Evolutionary conservation across 2,888 invertebrate genomes (phyloP).

Genomic region (Holacanthella duospinosa): DNA sequence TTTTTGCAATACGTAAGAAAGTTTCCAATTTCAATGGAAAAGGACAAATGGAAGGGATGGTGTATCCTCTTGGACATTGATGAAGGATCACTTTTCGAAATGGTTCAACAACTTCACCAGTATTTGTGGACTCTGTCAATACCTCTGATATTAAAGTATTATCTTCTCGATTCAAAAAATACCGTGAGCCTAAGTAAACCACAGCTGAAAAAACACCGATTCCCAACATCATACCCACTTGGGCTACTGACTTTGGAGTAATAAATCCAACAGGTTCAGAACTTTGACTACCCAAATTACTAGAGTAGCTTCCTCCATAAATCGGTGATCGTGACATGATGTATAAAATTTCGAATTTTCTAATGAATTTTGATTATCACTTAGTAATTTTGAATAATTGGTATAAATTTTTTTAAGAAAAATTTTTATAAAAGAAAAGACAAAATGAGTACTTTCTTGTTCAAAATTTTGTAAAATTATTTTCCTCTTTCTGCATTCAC

Average conservation of each 20-base stretch:
- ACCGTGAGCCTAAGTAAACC: neutral
- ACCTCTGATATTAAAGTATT: neutral
- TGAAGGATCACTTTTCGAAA: neutral
- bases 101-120: neutral
- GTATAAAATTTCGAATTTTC: neutral
- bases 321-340: neutral
- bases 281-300: neutral
- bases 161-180: neutral
- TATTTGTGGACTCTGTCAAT: neutral
- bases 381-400: neutral
- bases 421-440: no score
- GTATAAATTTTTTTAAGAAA: neutral
- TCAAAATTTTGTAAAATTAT: no score
- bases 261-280: neutral
- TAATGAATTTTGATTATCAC: neutral
- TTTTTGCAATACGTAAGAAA: neutral
- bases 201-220: neutral
- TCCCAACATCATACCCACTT: neutral
- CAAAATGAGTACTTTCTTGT: no score
- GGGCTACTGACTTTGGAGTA: neutral
- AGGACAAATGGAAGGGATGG: neutral
- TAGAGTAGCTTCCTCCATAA: neutral
- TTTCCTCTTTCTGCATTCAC: no score
- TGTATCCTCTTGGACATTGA: neutral
- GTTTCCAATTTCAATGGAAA: neutral